These are phyloP conservation scores for Drosophila fulvimacula DNA, from an alignment of 2,888 invertebrate species.

Conservation along the genomic window DNA sequence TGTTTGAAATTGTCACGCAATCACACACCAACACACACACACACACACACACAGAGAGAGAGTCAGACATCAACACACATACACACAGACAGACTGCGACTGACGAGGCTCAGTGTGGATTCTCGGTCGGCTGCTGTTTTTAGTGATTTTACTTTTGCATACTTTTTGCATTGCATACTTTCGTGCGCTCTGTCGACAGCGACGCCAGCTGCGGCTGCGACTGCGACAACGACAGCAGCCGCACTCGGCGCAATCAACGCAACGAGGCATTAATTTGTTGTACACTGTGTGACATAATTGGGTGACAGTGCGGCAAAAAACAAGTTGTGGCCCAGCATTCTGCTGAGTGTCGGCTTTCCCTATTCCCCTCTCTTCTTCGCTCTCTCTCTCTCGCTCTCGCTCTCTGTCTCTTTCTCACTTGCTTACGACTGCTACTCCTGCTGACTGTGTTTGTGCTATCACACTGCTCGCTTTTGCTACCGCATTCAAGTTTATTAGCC, in stretches of 20 bases:
- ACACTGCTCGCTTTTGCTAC: constrained; percentile 45
- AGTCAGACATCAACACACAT: constrained; percentile 34
- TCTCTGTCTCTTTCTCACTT: too few relatives aligned
- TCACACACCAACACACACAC: constrained; percentile 54
- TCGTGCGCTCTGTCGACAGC: constrained; percentile 55
- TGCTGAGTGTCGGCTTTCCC: constrained; percentile 30
- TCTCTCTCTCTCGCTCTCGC: background rate
- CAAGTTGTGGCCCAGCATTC: constrained; percentile 62
- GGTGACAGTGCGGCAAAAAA: constrained; percentile 79
- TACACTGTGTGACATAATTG: constrained; percentile 81
- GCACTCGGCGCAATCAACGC: constrained; percentile 79
- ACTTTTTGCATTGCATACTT: constrained; percentile 75
- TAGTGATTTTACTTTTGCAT: constrained; percentile 77
- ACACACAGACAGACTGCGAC: constrained; percentile 20
- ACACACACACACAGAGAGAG: constrained; percentile 1
- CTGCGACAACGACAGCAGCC: constrained; percentile 26
- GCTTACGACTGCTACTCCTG: background rate
- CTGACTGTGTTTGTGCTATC: constrained; percentile 10
- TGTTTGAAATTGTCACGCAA: constrained; percentile 81
- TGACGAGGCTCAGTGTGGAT: constrained; percentile 43
- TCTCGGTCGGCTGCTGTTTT: constrained; percentile 64
- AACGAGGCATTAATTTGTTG: constrained; percentile 83
- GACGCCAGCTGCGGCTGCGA: constrained; percentile 9
- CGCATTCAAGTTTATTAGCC: constrained; percentile 80
- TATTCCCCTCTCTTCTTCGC: background rate